phyloP scores from a whole-genome alignment of 2,113 vertebrate species.

The Cyrtonyx montezumae region DNA sequence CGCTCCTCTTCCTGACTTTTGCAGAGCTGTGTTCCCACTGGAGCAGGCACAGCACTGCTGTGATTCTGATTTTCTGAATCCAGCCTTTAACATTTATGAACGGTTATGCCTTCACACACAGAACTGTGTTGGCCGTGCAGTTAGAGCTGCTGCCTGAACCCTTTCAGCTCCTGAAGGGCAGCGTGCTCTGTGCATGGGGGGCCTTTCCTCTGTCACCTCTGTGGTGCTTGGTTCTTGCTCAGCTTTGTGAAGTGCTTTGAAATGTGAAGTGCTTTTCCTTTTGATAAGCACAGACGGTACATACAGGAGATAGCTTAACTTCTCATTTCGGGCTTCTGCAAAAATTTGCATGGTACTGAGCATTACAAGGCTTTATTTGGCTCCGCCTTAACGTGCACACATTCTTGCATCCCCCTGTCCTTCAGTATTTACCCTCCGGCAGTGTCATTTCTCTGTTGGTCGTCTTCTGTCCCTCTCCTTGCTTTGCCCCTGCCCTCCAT shows the following conservation, averaged over 20 bases:
- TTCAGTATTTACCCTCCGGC: not conserved
- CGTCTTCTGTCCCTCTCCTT: not conserved
- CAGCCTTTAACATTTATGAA: not conserved
- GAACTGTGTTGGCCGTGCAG: slow-evolving; percentile 29
- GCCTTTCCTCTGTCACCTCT: not conserved
- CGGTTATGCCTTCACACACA: not conserved
- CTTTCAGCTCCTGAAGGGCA: not conserved
- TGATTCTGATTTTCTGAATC: not conserved
- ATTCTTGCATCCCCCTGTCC: not conserved
- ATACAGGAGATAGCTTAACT: not conserved
- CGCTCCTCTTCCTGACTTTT: not conserved
- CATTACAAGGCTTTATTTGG: slow-evolving; percentile 33
- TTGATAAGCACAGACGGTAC: rapidly evolving
- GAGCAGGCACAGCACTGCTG: not conserved
- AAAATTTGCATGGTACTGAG: not conserved
- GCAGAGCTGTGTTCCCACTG: not conserved
- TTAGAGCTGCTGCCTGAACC: slow-evolving; percentile 23
- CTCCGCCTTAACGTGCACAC: not conserved
- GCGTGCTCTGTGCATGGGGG: not conserved
- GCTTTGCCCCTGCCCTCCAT: not conserved
- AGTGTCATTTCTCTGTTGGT: not conserved
- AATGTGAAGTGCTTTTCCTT: not conserved
- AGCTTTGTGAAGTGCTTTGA: not conserved
- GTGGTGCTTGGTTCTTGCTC: not conserved
- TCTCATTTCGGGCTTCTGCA: not conserved